A percentile compares a stretch with the other conserved stretches of the same genome.
These are phyloP conservation scores for Ranitomeya imitator DNA, from an alignment of 2,113 vertebrate genomes.

Conservation along the genomic window DNA sequence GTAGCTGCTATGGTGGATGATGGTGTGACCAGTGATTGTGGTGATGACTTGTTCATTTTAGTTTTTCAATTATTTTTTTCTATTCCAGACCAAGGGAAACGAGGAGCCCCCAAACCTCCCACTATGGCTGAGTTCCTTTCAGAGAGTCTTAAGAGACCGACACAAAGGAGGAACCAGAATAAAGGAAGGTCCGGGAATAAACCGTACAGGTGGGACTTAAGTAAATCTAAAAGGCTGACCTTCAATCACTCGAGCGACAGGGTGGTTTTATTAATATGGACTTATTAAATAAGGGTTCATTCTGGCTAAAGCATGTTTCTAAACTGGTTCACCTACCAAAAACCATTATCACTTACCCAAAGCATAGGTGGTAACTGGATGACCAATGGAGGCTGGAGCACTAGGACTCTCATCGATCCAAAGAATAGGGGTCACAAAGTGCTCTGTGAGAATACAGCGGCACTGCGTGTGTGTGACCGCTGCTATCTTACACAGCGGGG, in stretches of 20 bases:
- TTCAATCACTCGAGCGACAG: background rate
- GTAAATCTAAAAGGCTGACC: background rate
- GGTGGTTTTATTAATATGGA: too few species aligned
- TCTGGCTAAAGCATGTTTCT: too few species aligned
- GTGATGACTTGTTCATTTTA: background rate
- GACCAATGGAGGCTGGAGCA: too few species aligned
- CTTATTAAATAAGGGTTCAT: too few species aligned
- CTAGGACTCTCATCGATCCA: too few species aligned
- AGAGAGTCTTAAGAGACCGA: conserved; percentile 63
- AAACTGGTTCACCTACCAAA: too few species aligned
- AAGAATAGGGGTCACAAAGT: too few species aligned
- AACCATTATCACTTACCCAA: too few species aligned
- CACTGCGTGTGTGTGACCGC: too few species aligned
- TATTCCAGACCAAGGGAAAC: conserved; percentile 63
- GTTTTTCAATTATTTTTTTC: background rate
- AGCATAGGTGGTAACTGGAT: too few species aligned
- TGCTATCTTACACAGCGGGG: too few species aligned
- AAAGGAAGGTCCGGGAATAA: conserved; percentile 67
- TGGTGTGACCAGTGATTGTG: background rate
- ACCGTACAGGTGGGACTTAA: conserved; percentile 78
- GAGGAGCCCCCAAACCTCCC: conserved; percentile 71
- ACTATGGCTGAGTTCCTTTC: conserved; percentile 84
- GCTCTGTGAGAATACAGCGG: too few species aligned
- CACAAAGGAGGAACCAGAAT: conserved; percentile 63
- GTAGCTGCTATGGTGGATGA: background rate